These are phyloP conservation scores for Setophaga kirtlandii DNA, from an alignment of 2,113 vertebrate genomes.

Conservation along the genomic window DNA sequence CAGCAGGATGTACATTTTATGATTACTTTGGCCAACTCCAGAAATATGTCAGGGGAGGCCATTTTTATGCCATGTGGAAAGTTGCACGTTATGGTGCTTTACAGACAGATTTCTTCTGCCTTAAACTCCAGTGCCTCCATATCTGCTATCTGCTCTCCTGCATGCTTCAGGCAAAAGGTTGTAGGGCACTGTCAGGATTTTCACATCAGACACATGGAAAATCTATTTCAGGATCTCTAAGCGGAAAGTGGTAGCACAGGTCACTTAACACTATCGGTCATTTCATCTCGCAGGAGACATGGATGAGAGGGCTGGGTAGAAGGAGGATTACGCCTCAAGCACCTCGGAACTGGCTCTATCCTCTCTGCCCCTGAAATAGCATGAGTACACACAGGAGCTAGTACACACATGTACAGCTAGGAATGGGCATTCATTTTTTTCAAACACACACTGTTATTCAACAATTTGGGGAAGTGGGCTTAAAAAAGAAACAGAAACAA, in stretches of 20 bases:
- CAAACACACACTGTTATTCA: neutral
- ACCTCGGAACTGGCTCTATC: neutral
- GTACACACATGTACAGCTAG: neutral
- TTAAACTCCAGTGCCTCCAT: neutral
- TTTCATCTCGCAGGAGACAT: neutral
- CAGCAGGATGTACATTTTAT: neutral
- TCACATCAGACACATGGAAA: neutral
- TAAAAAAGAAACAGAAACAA: neutral
- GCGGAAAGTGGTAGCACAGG: neutral
- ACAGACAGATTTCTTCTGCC: neutral
- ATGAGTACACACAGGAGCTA: neutral
- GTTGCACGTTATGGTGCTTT: neutral
- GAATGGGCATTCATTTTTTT: neutral
- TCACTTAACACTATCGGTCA: neutral
- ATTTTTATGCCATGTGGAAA: neutral
- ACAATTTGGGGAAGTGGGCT: neutral
- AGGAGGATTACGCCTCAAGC: neutral
- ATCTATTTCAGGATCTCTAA: conserved; percentile 42
- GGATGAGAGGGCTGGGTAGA: neutral
- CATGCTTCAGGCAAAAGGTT: neutral
- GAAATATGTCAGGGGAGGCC: neutral
- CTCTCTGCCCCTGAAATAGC: neutral
- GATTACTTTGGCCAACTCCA: neutral
- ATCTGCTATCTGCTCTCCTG: neutral
- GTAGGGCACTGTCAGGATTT: neutral